These are phyloP conservation scores for Cerastis leucographa DNA, from an alignment of 2,888 invertebrate species.

Conservation along the genomic window DNA sequence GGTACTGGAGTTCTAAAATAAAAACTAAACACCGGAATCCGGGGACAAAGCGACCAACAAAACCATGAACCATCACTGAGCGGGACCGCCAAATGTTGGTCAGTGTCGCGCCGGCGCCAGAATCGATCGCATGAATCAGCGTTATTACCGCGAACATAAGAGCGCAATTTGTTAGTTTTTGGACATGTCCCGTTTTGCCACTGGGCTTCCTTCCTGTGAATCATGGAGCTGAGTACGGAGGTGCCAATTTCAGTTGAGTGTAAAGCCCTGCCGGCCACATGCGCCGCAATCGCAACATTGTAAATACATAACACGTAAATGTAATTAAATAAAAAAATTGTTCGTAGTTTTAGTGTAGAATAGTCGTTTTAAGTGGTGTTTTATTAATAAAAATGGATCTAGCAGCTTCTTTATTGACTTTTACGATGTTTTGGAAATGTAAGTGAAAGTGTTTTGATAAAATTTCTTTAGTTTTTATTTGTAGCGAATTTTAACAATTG, in stretches of 20 bases:
- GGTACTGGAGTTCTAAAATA: constrained; percentile 51
- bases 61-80: constrained; percentile 62
- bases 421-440: constrained; percentile 83
- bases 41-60: constrained; percentile 58
- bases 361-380: constrained; percentile 71
- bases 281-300: constrained; percentile 73
- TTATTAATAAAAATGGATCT: constrained; percentile 82
- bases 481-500: not conserved
- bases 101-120: constrained; percentile 85
- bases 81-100: constrained; percentile 78
- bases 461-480: constrained; percentile 8
- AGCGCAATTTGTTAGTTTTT: constrained; percentile 78
- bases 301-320: constrained; percentile 70
- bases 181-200: constrained; percentile 86
- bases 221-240: constrained; percentile 80
- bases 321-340: constrained; percentile 61
- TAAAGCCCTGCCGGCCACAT: constrained; percentile 77
- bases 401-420: constrained; percentile 76
- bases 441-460: constrained; percentile 73
- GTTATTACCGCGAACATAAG: constrained; percentile 72
- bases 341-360: constrained; percentile 66
- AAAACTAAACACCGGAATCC: constrained; percentile 59
- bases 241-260: constrained; percentile 81
- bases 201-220: constrained; percentile 86
- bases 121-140: constrained; percentile 85